Percentiles rank a stretch among this genome's conserved stretches.
Conservation (phyloP, 2,888 invertebrate species). For the Drosophila bunnanda region DNA sequence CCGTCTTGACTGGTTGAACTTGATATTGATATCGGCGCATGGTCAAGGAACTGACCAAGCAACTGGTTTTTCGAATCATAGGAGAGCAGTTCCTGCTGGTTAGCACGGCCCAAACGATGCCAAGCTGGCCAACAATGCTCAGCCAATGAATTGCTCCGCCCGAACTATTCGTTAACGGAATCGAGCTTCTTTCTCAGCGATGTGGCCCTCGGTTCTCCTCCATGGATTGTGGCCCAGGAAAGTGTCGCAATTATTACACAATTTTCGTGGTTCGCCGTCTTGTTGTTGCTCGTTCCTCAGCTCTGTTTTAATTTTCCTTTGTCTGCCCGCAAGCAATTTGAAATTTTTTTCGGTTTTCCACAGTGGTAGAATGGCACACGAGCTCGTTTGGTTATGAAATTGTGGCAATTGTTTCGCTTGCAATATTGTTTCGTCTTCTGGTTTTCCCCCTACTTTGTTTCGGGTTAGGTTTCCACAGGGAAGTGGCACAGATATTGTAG, state of each 20-base stretch:
- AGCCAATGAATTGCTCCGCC: conserved; percentile 49
- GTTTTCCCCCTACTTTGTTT: conserved; percentile 39
- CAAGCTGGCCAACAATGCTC: conserved; percentile 39
- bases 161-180: conserved; percentile 29
- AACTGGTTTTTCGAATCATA: conserved; percentile 55
- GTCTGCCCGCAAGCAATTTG: conserved; percentile 58
- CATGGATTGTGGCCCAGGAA: conserved; percentile 52
- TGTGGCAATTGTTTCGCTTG: conserved; percentile 66
- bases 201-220: conserved; percentile 40
- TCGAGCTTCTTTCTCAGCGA: conserved; percentile 39
- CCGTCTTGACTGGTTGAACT: conserved; percentile 80
- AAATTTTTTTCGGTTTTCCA: conserved; percentile 58
- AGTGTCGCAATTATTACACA: conserved; percentile 75
- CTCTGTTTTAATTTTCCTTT: conserved; percentile 42
- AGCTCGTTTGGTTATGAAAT: conserved; percentile 73
- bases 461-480: conserved; percentile 27
- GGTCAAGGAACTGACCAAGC: conserved; percentile 57
- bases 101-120: conserved; percentile 41
- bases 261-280: conserved; percentile 54
- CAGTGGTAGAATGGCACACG: conserved; percentile 59
- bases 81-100: conserved; percentile 23
- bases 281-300: conserved; percentile 24
- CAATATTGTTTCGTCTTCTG: conserved; percentile 31
- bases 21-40: conserved; percentile 73
- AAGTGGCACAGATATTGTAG: conserved; percentile 48